Conservation (phyloP, 2,797 vertebrate species). For the Enteromius afrohamiltoni region DNA sequence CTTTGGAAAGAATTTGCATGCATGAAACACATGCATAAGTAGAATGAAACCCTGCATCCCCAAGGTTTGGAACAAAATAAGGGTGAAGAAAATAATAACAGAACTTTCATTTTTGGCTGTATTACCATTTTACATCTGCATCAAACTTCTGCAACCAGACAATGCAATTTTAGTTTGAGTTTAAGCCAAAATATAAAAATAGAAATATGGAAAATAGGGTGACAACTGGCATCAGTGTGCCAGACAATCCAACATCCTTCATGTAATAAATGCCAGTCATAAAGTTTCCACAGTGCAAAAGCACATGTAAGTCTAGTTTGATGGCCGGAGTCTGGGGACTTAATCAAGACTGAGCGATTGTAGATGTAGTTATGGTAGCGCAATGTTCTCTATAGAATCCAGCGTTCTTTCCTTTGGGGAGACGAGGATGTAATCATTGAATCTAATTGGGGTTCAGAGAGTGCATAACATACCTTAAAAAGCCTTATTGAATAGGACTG, state of each 20-base stretch:
- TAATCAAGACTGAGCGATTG: conserved; percentile 34
- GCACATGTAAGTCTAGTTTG: conserved; percentile 25
- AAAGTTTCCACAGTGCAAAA: conserved; percentile 16
- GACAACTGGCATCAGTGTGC: conserved; percentile 20
- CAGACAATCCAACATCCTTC: neutral
- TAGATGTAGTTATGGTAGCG: conserved; percentile 30
- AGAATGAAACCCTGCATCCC: neutral
- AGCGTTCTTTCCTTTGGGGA: conserved; percentile 16
- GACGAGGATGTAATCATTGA: conserved; percentile 12
- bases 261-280: conserved; percentile 17
- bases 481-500: conserved; percentile 25
- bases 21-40: neutral
- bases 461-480: conserved; percentile 34
- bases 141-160: neutral
- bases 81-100: neutral
- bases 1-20: neutral
- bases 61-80: neutral
- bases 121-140: neutral
- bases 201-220: neutral
- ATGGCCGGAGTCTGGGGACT: conserved; percentile 26
- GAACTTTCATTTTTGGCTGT: neutral
- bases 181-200: conserved; percentile 27
- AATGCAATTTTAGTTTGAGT: conserved; percentile 2
- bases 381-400: conserved; percentile 34
- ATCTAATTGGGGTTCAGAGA: conserved; percentile 45